phyloP scores from a whole-genome alignment of 2,113 vertebrate genomes.

The Diphyllodes magnificus region DNA sequence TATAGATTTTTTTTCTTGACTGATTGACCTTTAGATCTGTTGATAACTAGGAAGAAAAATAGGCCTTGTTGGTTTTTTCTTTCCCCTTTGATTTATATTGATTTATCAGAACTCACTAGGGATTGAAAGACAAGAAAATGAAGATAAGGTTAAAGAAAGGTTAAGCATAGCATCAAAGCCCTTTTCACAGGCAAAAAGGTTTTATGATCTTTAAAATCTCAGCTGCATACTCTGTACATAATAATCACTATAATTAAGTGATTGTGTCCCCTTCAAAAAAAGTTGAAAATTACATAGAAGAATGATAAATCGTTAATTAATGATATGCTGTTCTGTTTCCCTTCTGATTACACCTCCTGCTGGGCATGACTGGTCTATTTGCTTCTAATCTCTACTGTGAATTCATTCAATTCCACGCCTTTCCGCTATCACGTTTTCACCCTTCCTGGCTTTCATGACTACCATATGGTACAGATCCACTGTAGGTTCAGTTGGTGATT shows the following conservation, averaged over 20 bases:
- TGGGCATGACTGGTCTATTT: conserved; percentile 27
- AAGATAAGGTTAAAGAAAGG: conserved; percentile 59
- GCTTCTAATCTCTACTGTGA: conserved; percentile 24
- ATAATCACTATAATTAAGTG: conserved; percentile 57
- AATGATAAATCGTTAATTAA: conserved; percentile 57
- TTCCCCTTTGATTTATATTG: conserved; percentile 37
- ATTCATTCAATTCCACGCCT: conserved; percentile 22
- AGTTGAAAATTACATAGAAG: conserved; percentile 11
- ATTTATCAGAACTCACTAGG: conserved; percentile 38
- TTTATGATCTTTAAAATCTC: conserved; percentile 29
- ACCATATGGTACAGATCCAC: background rate
- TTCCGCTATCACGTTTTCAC: conserved; percentile 3
- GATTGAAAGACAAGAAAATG: conserved; percentile 48
- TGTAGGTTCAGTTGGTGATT: background rate
- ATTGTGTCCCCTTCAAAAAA: conserved; percentile 44
- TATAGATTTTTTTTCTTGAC: background rate
- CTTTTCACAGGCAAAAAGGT: conserved; percentile 4
- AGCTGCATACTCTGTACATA: conserved; percentile 1
- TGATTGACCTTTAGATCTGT: background rate
- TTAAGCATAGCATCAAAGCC: conserved; percentile 49
- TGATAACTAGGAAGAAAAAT: conserved; percentile 24
- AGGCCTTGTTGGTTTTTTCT: background rate
- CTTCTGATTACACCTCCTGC: conserved; percentile 55
- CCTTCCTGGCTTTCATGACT: conserved; percentile 29
- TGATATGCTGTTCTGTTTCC: conserved; percentile 36